Evolutionary conservation across 2,113 vertebrate genomes (phyloP).

Genomic region (Paralichthys olivaceus): DNA sequence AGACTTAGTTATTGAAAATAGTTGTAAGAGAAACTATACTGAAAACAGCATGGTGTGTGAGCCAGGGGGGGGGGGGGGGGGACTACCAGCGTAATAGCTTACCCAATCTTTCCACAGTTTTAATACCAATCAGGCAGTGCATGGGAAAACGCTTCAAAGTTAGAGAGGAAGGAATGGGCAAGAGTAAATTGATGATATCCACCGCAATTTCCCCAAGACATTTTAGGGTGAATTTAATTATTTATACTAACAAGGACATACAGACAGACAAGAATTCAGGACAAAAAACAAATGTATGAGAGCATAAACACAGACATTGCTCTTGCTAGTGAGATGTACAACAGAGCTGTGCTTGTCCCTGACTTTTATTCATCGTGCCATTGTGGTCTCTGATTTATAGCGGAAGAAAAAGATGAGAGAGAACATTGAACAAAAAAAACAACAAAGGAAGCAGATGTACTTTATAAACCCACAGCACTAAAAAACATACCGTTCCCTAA

Average conservation of each 20-base stretch:
- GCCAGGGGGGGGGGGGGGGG: neutral
- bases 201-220: conserved; percentile 50
- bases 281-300: conserved; percentile 64
- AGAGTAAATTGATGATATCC: conserved; percentile 49
- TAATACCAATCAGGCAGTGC: conserved; percentile 49
- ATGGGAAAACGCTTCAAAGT: conserved; percentile 55
- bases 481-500: conserved; percentile 70
- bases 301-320: conserved; percentile 68
- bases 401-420: conserved; percentile 73
- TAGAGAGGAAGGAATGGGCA: conserved; percentile 29
- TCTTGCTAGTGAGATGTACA: conserved; percentile 55
- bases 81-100: conserved; percentile 46
- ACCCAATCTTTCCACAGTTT: conserved; percentile 57
- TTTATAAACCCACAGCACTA: conserved; percentile 68
- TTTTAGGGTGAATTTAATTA: conserved; percentile 58
- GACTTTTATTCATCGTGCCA: conserved; percentile 70
- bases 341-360: conserved; percentile 64
- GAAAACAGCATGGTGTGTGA: conserved; percentile 46
- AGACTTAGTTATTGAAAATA: conserved; percentile 55
- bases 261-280: conserved; percentile 46
- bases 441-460: conserved; percentile 84
- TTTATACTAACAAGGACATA: conserved; percentile 45
- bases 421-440: conserved; percentile 65
- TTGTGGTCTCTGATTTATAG: conserved; percentile 77
- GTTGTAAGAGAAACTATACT: conserved; percentile 54